Conservation (phyloP, 2,888 invertebrate species). For the Troilus luridus region DNA sequence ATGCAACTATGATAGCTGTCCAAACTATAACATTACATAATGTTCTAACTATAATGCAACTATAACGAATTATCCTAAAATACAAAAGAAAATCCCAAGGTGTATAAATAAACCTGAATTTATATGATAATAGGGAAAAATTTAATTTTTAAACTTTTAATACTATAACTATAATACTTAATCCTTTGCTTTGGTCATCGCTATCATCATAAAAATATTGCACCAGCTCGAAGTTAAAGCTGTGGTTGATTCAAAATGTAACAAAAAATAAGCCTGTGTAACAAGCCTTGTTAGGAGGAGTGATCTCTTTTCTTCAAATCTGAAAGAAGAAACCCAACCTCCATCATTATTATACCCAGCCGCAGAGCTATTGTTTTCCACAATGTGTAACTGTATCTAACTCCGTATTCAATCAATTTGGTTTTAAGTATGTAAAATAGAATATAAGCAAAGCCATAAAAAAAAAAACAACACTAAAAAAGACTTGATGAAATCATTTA, state of each 20-base stretch:
- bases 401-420: background rate
- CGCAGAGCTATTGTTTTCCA: background rate
- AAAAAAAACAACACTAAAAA: background rate
- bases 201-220: background rate
- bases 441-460: background rate
- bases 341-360: background rate
- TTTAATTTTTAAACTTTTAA: too few species aligned
- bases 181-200: too few species aligned
- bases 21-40: too few species aligned
- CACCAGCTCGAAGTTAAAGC: background rate
- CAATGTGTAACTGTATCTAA: background rate
- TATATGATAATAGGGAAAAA: too few species aligned
- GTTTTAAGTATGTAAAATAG: background rate
- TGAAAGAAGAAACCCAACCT: background rate
- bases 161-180: too few species aligned
- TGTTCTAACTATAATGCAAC: too few species aligned
- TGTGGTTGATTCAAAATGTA: background rate
- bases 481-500: background rate
- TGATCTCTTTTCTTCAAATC: background rate
- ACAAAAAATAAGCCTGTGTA: background rate
- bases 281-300: constrained; percentile 3
- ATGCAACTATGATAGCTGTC: too few species aligned
- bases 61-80: too few species aligned
- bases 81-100: too few species aligned
- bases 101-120: too few species aligned